Percentiles rank a stretch among this genome's conserved stretches.
Conservation (phyloP, 92 coral and sea anemone species). For the Palythoa grandis region DNA sequence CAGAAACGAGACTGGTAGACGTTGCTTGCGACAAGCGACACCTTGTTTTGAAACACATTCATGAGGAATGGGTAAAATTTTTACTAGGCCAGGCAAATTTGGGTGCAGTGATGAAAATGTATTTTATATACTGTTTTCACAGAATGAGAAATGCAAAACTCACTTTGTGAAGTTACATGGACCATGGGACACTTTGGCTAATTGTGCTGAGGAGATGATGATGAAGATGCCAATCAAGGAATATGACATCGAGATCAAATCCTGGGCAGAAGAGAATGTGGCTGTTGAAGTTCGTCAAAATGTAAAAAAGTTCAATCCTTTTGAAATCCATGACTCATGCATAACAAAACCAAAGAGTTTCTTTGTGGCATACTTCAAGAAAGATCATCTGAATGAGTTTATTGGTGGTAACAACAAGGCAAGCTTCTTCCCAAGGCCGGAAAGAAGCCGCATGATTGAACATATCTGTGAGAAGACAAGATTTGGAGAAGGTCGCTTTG, state of each 20-base stretch:
- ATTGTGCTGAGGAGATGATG: constrained; percentile 90
- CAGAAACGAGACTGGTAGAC: too few species aligned
- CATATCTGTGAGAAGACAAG: constrained; percentile 73
- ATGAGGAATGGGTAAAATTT: not conserved
- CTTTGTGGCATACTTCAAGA: constrained; percentile 84
- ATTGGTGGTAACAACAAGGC: constrained; percentile 72
- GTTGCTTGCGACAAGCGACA: too few species aligned
- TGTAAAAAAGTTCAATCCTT: constrained; percentile 69
- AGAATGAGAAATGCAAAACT: constrained; percentile 61
- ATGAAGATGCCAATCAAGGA: constrained; percentile 92
- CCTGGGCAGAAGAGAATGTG: constrained; percentile 77
- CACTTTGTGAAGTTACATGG: constrained; percentile 85
- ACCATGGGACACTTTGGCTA: constrained; percentile 73
- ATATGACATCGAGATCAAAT: constrained; percentile 73
- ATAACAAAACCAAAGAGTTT: constrained; percentile 65
- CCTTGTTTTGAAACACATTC: too few species aligned
- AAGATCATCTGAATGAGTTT: constrained; percentile 73
- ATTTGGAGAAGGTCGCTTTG: constrained; percentile 78
- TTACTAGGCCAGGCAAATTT: not conserved
- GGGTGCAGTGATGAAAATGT: not conserved
- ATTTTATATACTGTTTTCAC: not conserved
- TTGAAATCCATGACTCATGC: constrained; percentile 68
- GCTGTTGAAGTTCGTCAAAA: constrained; percentile 60
- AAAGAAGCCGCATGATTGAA: constrained; percentile 95
- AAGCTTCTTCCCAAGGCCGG: constrained; percentile 84